These are phyloP conservation scores for Tricholauxania praeusta DNA, from an alignment of 2,888 invertebrate species.

Conservation along the genomic window DNA sequence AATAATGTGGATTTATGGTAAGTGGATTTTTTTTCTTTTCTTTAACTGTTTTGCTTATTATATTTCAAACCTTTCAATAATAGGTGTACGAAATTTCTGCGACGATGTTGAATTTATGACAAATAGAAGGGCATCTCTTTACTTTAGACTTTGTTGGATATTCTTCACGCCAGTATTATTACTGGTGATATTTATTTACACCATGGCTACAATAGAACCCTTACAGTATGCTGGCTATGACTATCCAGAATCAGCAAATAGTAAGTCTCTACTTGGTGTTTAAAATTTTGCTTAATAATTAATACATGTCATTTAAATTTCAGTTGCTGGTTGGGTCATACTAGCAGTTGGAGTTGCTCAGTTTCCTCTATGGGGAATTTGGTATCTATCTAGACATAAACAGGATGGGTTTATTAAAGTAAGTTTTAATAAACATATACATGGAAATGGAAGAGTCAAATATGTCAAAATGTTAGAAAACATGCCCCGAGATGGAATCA, in stretches of 20 bases:
- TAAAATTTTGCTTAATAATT: not conserved
- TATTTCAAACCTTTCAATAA: not conserved
- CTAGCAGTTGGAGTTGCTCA: slow-evolving; percentile 37
- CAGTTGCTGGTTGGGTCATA: slow-evolving; percentile 48
- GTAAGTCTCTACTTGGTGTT: slow-evolving; percentile 62
- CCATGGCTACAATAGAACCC: slow-evolving; percentile 72
- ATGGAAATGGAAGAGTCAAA: too few relatives aligned
- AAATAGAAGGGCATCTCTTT: slow-evolving; percentile 73
- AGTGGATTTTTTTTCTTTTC: slow-evolving; percentile 27
- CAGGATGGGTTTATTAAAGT: slow-evolving; percentile 43
- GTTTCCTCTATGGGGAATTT: slow-evolving; percentile 41
- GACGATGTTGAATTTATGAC: slow-evolving; percentile 84
- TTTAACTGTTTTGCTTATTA: not conserved
- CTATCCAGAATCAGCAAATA: slow-evolving; percentile 73
- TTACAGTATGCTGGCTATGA: slow-evolving; percentile 71
- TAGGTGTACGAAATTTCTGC: slow-evolving; percentile 73
- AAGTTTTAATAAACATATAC: slow-evolving; percentile 30
- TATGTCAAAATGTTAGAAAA: too few relatives aligned
- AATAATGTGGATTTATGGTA: slow-evolving; percentile 73
- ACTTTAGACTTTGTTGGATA: slow-evolving; percentile 84
- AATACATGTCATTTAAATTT: slow-evolving; percentile 8
- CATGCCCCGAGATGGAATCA: too few relatives aligned
- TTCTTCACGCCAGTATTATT: slow-evolving; percentile 77
- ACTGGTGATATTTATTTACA: slow-evolving; percentile 77
- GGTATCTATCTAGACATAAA: slow-evolving; percentile 36